Evolutionary conservation across 2,797 vertebrate species (phyloP), one percentile per base, ranked within the genome.

Genomic region (Tangara arthus): DNA sequence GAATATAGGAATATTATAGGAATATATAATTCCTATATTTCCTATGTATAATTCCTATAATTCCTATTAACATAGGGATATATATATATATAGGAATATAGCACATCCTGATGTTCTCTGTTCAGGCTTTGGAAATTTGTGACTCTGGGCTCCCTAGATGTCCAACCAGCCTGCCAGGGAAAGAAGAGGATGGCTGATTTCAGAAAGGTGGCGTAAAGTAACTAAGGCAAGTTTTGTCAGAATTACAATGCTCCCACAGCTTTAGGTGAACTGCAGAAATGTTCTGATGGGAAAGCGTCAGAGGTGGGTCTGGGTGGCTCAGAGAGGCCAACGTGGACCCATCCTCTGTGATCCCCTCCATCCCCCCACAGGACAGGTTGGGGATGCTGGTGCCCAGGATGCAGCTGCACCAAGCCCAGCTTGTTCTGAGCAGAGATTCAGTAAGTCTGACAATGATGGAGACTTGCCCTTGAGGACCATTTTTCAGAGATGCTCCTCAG

Each of bases 281-380:
- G 1, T 71, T 71, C 28, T 6, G 1, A 26, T 49, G n/a, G 22
- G 10, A 69, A 68, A 72, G 19, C 30, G 46, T 8, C 28, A 34
- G 32, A 64, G 20, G 28, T 26, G 37, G 68, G 35, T 26, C 18
- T 88, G 46, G 16, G 30, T 84, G 56, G 11, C 22, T 75, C 5
- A 3, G 23, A 6, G 4, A 61, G 18, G 8, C 4, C 3, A 6
- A 1, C 20, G 18, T 4, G 15, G 22, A 60, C 9, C 22, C 16
- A 52, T 21, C 3, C 10, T 52, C 53, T 75, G 12, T 23, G 4
- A 17, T n/a, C 6, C 18, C 8, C 18, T 56, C 56, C n/a, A 39
- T 17, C 6, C 4, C 1, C 6, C 9, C 0, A 0, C 11, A 47
- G n/a, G 0, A 0, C 0, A 0, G 19, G 14, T 3, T 2, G 4